These are phyloP conservation scores for Schizaphis graminum DNA, from an alignment of 2,888 invertebrate species.

Conservation along the genomic window DNA sequence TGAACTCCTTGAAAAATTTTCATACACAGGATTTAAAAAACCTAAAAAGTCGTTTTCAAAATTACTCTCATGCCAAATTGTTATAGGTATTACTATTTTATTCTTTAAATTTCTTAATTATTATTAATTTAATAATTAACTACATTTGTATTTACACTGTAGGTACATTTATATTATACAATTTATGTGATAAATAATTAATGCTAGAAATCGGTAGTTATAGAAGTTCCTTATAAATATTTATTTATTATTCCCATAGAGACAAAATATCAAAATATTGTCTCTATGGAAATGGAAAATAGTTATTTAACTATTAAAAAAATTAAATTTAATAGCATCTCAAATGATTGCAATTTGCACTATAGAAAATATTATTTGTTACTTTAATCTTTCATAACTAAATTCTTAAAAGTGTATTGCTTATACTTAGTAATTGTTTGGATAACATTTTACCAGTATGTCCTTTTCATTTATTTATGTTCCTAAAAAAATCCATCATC, in stretches of 20 bases:
- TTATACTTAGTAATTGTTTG: background rate
- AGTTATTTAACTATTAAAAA: background rate
- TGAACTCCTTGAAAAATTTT: background rate
- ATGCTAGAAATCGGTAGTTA: background rate
- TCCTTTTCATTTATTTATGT: background rate
- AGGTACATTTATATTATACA: background rate
- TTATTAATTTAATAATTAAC: background rate
- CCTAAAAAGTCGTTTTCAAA: conserved; percentile 12
- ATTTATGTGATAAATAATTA: background rate
- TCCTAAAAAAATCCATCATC: background rate
- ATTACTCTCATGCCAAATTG: conserved; percentile 12
- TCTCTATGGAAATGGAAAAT: background rate
- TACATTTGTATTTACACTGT: background rate
- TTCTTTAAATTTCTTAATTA: background rate
- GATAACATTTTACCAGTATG: background rate
- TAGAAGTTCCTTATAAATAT: background rate
- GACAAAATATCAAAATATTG: background rate
- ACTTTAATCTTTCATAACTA: background rate
- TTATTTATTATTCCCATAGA: background rate
- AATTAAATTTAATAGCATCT: background rate
- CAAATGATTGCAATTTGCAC: background rate
- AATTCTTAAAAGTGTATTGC: background rate
- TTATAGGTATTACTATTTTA: background rate
- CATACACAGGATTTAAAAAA: conserved; percentile 21
- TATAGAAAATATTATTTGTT: too few species aligned